These are phyloP conservation scores for Psococerastis gibbosa DNA, from an alignment of 2,888 invertebrate genomes.

Conservation along the genomic window DNA sequence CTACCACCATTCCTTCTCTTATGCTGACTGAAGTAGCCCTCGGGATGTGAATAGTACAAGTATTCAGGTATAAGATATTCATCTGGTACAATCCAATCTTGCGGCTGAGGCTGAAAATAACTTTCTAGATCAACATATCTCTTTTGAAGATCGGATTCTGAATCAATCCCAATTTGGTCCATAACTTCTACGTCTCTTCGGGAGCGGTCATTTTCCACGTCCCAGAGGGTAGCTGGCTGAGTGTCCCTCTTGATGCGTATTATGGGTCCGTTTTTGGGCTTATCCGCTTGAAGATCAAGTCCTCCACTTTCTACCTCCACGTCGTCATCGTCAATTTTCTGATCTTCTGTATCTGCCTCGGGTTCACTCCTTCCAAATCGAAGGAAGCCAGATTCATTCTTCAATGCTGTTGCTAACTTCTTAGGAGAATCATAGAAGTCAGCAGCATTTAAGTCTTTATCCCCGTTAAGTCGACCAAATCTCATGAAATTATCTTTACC, in stretches of 20 bases:
- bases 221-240: no score
- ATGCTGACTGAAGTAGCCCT: no score
- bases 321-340: slow-evolving; percentile 5
- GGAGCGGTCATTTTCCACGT: not conserved
- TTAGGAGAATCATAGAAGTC: slow-evolving; percentile 22
- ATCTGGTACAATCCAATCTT: no score
- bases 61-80: no score
- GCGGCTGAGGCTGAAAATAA: no score
- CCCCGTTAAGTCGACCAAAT: not conserved
- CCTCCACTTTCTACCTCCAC: slow-evolving; percentile 10
- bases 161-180: slow-evolving; percentile 2
- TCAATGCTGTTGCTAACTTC: not conserved
- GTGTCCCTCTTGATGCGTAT: slow-evolving; percentile 4
- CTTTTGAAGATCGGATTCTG: not conserved
- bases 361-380: slow-evolving; percentile 16
- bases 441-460: not conserved
- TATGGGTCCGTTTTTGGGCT: slow-evolving; percentile 10
- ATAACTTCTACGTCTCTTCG: slow-evolving; percentile 1
- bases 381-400: slow-evolving; percentile 1
- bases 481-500: slow-evolving; percentile 16
- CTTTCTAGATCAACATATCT: not conserved
- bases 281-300: slow-evolving; percentile 10
- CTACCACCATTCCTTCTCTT: not conserved
- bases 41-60: no score
- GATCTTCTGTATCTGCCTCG: not conserved